Conservation (phyloP, 2,113 vertebrate species). For the Anthoscopus minutus region DNA sequence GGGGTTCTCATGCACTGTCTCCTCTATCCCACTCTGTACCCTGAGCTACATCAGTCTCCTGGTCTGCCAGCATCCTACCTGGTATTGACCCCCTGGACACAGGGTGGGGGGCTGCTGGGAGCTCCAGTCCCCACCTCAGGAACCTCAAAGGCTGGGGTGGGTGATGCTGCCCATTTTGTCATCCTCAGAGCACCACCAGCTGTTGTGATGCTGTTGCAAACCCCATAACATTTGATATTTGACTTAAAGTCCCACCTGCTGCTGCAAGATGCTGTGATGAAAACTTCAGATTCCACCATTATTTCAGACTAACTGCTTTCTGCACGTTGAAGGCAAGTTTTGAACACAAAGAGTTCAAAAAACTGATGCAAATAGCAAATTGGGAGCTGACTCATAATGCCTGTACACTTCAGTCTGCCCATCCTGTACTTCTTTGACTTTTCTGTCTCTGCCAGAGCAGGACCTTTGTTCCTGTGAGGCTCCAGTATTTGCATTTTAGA, state of each 20-base stretch:
- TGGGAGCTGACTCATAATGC: not conserved
- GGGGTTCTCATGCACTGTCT: not conserved
- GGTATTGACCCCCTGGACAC: not conserved
- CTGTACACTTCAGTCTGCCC: not conserved
- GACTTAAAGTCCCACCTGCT: not conserved
- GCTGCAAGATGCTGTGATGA: not conserved
- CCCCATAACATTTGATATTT: not conserved
- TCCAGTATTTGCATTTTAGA: not conserved
- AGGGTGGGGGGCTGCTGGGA: fast-evolving
- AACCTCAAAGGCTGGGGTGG: not conserved
- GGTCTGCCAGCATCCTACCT: not conserved
- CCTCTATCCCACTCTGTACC: not conserved
- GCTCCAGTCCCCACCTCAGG: not conserved
- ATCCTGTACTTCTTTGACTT: not conserved
- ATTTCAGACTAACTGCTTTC: not conserved
- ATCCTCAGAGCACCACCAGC: not conserved
- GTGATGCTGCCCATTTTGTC: fast-evolving
- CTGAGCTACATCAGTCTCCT: fast-evolving
- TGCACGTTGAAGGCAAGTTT: not conserved
- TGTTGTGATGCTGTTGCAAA: not conserved
- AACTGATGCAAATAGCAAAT: not conserved
- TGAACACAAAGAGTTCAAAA: not conserved
- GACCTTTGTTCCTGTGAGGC: not conserved
- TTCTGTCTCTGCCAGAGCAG: not conserved
- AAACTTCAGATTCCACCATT: not conserved